These are phyloP conservation scores for Trochalopteron elliotii DNA, from an alignment of 2,113 vertebrate species.

Conservation along the genomic window DNA sequence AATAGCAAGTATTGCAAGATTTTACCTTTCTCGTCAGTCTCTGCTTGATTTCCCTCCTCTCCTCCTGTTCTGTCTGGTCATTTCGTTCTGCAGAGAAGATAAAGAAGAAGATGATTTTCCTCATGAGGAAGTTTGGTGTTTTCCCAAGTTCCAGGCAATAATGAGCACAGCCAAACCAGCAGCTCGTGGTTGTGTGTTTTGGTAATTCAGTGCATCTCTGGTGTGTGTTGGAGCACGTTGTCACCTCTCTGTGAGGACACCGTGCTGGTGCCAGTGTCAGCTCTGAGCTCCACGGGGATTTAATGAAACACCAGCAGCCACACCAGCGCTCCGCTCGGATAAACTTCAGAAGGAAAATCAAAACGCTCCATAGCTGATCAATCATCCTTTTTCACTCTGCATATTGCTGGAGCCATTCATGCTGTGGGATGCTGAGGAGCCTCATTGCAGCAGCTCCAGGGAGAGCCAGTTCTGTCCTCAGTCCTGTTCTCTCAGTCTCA, in stretches of 20 bases:
- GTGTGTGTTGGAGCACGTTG: background rate
- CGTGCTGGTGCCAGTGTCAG: rapidly evolving
- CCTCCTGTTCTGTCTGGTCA: constrained; percentile 94
- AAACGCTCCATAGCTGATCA: background rate
- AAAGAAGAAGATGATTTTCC: constrained; percentile 39
- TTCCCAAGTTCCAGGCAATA: background rate
- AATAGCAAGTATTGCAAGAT: background rate
- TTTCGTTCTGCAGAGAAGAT: constrained; percentile 86
- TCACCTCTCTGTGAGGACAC: background rate
- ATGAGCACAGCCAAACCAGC: background rate
- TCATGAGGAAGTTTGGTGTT: background rate
- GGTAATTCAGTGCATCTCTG: background rate
- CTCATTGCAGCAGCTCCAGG: background rate
- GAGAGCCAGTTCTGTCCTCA: background rate
- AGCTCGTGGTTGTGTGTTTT: background rate
- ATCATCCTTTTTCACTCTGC: background rate
- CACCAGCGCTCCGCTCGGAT: background rate
- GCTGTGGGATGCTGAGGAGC: background rate
- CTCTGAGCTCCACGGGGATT: background rate
- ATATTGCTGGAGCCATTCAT: background rate
- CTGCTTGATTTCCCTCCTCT: constrained; percentile 96
- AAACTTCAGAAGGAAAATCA: background rate
- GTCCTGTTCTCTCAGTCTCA: background rate
- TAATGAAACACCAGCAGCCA: background rate
- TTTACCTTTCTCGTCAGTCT: constrained; percentile 94